A percentile compares a stretch with the other conserved stretches of the same genome.
Evolutionary conservation across 2,113 vertebrate genomes (phyloP).

Genomic region (Callorhinus ursinus): DNA sequence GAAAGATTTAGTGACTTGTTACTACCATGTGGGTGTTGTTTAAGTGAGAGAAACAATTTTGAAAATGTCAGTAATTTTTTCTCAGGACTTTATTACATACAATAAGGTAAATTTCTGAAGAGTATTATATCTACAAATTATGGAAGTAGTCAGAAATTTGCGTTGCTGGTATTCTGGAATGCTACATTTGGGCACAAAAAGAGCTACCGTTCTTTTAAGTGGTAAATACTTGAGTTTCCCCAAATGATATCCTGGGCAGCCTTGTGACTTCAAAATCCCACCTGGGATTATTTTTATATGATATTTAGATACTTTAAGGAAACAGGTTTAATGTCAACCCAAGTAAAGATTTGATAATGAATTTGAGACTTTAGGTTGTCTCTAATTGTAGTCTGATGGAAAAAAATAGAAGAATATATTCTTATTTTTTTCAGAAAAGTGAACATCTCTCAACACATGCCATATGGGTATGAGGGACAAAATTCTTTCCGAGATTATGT

Average conservation of each 20-base stretch:
- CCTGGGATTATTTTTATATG: background rate
- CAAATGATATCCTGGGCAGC: background rate
- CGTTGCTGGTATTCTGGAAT: background rate
- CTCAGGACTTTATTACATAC: background rate
- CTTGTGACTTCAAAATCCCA: background rate
- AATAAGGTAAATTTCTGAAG: background rate
- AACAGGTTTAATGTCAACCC: background rate
- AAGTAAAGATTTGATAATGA: slow-evolving; percentile 22
- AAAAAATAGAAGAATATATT: slow-evolving; percentile 12
- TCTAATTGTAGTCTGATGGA: background rate
- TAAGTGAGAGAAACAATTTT: slow-evolving; percentile 46
- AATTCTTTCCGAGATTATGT: slow-evolving; percentile 1
- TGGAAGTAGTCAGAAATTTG: background rate
- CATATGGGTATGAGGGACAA: background rate
- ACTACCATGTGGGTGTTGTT: background rate
- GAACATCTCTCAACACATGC: background rate
- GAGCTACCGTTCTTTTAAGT: background rate
- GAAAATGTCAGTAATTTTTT: background rate
- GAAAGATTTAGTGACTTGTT: slow-evolving; percentile 29
- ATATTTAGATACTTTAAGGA: background rate
- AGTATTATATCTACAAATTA: background rate
- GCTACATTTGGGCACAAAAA: background rate
- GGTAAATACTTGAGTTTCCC: background rate
- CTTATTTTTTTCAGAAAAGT: background rate
- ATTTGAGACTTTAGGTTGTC: background rate